Conservation (phyloP, 2,797 vertebrate species). For the Bradypus variegatus region DNA sequence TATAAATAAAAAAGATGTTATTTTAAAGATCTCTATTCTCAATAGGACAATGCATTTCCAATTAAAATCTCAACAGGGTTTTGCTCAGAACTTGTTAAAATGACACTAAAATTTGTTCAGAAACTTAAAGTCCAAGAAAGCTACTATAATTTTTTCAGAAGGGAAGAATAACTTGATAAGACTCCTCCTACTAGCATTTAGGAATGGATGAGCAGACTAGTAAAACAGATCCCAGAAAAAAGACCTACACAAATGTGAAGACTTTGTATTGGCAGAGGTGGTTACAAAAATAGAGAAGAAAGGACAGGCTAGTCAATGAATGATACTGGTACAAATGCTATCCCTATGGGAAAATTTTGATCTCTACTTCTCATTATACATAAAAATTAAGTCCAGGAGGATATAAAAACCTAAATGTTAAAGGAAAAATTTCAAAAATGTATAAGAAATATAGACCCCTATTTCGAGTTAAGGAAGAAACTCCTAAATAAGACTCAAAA, state of each 20-base stretch:
- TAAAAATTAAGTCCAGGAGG: constrained; percentile 12
- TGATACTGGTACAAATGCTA: not conserved
- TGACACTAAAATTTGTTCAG: not conserved
- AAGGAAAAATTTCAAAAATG: constrained; percentile 1
- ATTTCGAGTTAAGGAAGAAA: not conserved
- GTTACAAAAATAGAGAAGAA: not conserved
- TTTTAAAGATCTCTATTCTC: not conserved
- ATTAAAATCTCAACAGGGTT: not conserved
- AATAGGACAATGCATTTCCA: not conserved
- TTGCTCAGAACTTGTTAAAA: not conserved
- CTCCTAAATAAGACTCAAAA: not conserved
- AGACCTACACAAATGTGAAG: not conserved
- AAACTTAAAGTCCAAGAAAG: not conserved
- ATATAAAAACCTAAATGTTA: constrained; percentile 8
- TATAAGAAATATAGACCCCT: not conserved
- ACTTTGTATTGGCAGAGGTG: not conserved
- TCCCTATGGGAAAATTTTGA: not conserved
- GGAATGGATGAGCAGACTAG: not conserved
- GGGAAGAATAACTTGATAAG: not conserved
- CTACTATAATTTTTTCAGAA: not conserved
- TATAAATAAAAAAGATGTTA: not conserved
- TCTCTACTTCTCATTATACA: not conserved
- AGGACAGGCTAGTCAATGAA: not conserved
- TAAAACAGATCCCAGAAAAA: not conserved
- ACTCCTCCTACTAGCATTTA: not conserved